Conservation (phyloP, 1,140 invertebrate species). For the Stegodyphus dumicola region DNA sequence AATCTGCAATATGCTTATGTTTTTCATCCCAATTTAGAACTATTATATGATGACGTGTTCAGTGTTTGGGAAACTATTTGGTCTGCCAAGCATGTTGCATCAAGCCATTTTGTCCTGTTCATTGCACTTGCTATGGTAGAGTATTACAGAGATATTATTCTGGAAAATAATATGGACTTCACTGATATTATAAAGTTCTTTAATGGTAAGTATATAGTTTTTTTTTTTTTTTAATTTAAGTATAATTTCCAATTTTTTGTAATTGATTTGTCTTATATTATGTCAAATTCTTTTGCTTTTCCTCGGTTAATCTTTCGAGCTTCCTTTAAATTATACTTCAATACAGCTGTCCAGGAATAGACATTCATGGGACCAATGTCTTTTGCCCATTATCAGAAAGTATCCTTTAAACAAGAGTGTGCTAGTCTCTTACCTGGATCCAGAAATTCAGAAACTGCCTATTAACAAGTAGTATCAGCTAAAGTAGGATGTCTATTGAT, state of each 20-base stretch:
- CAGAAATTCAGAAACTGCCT: too few relatives aligned
- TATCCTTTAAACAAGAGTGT: too few relatives aligned
- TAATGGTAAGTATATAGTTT: conserved; percentile 77
- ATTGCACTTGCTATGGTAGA: conserved; percentile 90
- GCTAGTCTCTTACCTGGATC: too few relatives aligned
- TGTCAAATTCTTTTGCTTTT: neutral
- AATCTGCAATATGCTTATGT: too few relatives aligned
- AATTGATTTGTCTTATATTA: neutral
- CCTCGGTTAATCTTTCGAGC: neutral
- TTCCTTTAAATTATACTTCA: too few relatives aligned
- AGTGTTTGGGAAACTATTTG: conserved; percentile 96
- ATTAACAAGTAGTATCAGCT: too few relatives aligned
- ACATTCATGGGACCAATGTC: too few relatives aligned
- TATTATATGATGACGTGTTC: conserved; percentile 92
- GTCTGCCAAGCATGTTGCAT: conserved; percentile 88
- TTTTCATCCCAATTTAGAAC: conserved; percentile 72
- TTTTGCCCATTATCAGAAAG: too few relatives aligned
- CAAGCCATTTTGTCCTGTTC: conserved; percentile 91
- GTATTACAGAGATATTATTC: conserved; percentile 92
- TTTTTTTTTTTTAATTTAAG: neutral
- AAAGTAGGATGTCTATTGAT: too few relatives aligned
- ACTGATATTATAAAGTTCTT: conserved; percentile 98
- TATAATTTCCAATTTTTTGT: neutral
- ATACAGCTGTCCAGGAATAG: too few relatives aligned
- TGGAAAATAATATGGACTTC: conserved; percentile 96